Base-by-base conservation (phyloP, 1,140 invertebrate genomes). In the Temnothorax curvispinosus region DNA sequence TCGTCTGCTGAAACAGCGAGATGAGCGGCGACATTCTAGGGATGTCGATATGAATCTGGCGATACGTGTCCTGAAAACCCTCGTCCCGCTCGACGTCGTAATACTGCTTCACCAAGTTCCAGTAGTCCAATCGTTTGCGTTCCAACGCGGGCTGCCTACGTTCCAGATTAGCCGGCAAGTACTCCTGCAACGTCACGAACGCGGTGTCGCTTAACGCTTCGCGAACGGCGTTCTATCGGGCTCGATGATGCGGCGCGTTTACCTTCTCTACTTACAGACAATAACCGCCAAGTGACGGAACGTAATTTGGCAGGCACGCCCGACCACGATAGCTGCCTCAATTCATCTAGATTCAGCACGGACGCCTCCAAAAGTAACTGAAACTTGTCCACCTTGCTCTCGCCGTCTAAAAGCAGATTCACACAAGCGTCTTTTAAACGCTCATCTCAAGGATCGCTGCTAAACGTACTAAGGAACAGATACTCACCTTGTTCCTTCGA, bases 41-140 rank as follows among this genome's bases (percentile, higher is more conserved):
- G 93, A 99, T 99, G 96, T 99, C 99, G 93, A 99, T 99, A 94
- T 99, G 98, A 94, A 99, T 99, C 95, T 99, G 99, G 94, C 98
- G 96, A 96, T 99, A 99, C 60, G 98, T 99, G 93, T 99, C 98
- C 94, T 98, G 97, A 94, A 99, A 98, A 60, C 97, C 96, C 93
- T 99, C 99, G 93, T 99, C 98, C 92, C 98, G 96, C 91, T 99
- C 97, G 0, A 98, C 97, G 91, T 98, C 98, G 94, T 99, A 99
- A 96, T 99, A 99, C 94, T 99, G 98, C 90, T 98, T 97, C 6
- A 99, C 98, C 92, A 99, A 97, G 94, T 98, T 98, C 96, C 98
- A 98, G 96, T 99, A 99, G 93, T 99, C 99, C 71, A 98, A 97
- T 35, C 99, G 96, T 95, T 99, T 99, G 75, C 99, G 96, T 92